Percentiles rank a stretch among this genome's conserved stretches.
phyloP scores from a whole-genome alignment of 2,888 invertebrate species.

The Myopa testacea region DNA sequence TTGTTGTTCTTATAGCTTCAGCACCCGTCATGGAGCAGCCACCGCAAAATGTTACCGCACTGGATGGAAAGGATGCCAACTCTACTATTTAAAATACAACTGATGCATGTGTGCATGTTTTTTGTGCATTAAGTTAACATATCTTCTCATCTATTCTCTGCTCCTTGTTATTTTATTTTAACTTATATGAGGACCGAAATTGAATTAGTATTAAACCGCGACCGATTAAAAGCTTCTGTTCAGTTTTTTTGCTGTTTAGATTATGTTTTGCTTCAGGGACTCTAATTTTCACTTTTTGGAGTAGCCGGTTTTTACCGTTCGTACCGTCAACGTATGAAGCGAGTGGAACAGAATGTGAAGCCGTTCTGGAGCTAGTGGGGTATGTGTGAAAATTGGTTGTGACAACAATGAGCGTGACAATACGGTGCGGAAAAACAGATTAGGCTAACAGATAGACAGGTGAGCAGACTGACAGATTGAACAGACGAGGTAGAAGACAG shows the following conservation, averaged over 20 bases:
- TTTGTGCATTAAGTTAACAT: neutral
- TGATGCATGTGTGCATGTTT: neutral
- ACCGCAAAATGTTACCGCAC: slow-evolving; percentile 88
- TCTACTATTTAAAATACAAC: neutral
- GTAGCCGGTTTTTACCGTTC: no score
- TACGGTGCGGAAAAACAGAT: neutral
- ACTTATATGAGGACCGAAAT: neutral
- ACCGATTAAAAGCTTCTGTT: no score
- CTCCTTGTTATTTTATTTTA: neutral
- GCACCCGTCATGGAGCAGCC: slow-evolving; percentile 86
- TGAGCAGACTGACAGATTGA: neutral
- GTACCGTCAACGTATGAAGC: no score
- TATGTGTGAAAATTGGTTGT: no score
- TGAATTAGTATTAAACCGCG: no score
- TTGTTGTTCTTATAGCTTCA: slow-evolving; percentile 75
- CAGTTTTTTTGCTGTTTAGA: neutral
- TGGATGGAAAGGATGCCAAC: slow-evolving; percentile 90
- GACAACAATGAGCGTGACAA: no score
- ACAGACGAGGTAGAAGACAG: neutral
- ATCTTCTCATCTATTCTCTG: no score
- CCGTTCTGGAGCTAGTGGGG: no score
- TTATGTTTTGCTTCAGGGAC: neutral
- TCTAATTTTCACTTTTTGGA: neutral
- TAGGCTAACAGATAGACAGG: neutral
- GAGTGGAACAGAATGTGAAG: no score